Evolutionary conservation across 1,140 invertebrate genomes (phyloP), one percentile per base, ranked within the genome.

Genomic region (Spodoptera frugiperda): DNA sequence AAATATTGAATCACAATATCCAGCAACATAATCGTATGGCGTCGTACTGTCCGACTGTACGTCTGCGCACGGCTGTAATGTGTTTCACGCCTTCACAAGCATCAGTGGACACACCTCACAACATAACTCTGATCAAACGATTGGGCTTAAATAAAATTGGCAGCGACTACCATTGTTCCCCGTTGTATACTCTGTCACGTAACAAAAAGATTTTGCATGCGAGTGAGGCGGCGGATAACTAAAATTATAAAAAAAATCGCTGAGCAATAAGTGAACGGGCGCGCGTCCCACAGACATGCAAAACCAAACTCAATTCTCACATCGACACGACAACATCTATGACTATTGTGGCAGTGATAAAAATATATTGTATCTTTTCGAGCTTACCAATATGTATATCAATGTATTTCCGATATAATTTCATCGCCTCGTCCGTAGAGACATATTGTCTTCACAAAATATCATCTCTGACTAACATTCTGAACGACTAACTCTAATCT

Each of bases 301-400:
- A 71, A 78, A 74, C 77, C 53, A 68, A 80, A 68, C n/a, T 68
- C 67, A 61, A 65, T 55, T 44, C 59, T 49, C 67, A 78, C 78
- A 81, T 73, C 54, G 77, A 77, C 79, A 83, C 80, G 63, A 84
- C 70, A 82, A 84, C 70, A 82, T 65, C 77, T 89, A 89, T 79
- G 81, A 89, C 85, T 87, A 89, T 87, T 82, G 87, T 90, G 90
- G 91, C 91, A 92, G 89, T 93, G 90, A 91, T 86, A 91, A 91
- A 91, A 93, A 91, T 92, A 92, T 91, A 89, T 87, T 83, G 54
- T 80, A 82, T 83, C 78, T 85, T 79, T 84, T 76, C 76, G 73
- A 77, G 78, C 79, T 84, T 85, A 85, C 17, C 71, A 80, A 70
- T 81, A 71, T 71, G 67, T 74, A 74, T 82, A 80, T 87, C 61